A percentile compares a stretch with the other conserved stretches of the same genome.
Conservation (phyloP, 1,140 invertebrate genomes). For the Drosophila sechellia region DNA sequence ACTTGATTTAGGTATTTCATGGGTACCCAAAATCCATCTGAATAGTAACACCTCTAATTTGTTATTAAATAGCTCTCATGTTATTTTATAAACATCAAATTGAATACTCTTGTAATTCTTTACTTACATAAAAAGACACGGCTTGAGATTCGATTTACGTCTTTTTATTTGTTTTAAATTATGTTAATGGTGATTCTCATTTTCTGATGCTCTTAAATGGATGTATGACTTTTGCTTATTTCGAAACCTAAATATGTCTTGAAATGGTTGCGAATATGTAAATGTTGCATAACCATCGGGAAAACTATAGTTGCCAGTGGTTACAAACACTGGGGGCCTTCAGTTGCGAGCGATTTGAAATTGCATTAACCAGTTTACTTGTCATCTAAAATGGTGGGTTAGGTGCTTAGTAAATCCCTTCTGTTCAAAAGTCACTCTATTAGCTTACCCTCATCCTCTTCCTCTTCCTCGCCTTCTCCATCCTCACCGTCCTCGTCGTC, state of each 20-base stretch:
- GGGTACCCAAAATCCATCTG: no score
- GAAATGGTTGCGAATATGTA: slow-evolving; percentile 54
- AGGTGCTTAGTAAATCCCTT: not conserved
- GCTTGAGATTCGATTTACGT: slow-evolving; percentile 47
- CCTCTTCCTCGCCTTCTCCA: slow-evolving; percentile 70
- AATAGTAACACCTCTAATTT: not conserved
- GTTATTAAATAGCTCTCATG: not conserved
- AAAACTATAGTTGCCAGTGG: slow-evolving; percentile 58
- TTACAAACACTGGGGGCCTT: slow-evolving; percentile 51
- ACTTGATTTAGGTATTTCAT: no score
- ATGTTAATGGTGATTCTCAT: slow-evolving; percentile 52
- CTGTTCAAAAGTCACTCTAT: not conserved
- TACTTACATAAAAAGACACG: not conserved
- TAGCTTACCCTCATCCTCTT: slow-evolving; percentile 61
- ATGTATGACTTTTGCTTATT: slow-evolving; percentile 53
- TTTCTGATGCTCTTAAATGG: slow-evolving; percentile 13
- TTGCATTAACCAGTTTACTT: slow-evolving; percentile 62
- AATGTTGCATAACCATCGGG: slow-evolving; percentile 35
- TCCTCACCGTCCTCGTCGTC: slow-evolving; percentile 82
- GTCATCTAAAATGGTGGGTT: slow-evolving; percentile 60
- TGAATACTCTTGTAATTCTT: no score
- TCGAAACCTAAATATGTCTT: slow-evolving; percentile 58
- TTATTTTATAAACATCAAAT: no score
- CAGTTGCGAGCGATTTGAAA: slow-evolving; percentile 40
- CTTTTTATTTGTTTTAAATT: slow-evolving; percentile 69